A percentile compares a stretch with the other conserved stretches of the same genome.
Conservation (phyloP, 2,888 invertebrate genomes). For the Campoplex capitator region DNA sequence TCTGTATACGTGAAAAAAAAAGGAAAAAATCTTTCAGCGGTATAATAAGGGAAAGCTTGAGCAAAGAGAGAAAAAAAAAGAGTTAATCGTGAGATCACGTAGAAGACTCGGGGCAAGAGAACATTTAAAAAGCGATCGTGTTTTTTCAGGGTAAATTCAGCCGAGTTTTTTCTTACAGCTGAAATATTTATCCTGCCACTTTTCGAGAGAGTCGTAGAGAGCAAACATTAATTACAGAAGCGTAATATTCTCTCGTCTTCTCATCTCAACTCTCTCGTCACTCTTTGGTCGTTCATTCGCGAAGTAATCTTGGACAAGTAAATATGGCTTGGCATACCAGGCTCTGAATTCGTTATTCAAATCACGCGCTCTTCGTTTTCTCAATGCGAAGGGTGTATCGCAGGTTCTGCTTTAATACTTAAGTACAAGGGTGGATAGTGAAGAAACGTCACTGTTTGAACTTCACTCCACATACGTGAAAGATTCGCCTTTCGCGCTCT, state of each 20-base stretch:
- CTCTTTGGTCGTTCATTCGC: slow-evolving; percentile 1
- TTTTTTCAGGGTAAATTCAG: neutral
- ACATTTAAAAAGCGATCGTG: slow-evolving; percentile 15
- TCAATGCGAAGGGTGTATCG: neutral
- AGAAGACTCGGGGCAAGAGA: neutral
- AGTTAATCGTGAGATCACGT: neutral
- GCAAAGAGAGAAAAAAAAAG: neutral
- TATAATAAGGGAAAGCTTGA: neutral
- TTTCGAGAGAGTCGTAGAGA: neutral
- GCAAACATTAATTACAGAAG: slow-evolving; percentile 41
- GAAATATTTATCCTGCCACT: neutral
- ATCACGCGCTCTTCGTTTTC: slow-evolving; percentile 27
- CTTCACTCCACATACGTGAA: neutral
- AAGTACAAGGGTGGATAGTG: neutral
- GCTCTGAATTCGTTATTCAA: slow-evolving; percentile 32
- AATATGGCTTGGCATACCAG: slow-evolving; percentile 29
- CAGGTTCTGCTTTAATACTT: neutral
- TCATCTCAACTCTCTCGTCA: slow-evolving; percentile 1
- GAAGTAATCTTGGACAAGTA: slow-evolving; percentile 32
- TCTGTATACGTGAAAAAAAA: neutral
- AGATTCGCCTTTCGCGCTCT: neutral
- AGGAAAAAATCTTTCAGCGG: neutral
- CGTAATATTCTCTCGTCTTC: slow-evolving; percentile 7
- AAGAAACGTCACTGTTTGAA: slow-evolving; percentile 6
- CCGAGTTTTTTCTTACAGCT: neutral